These are phyloP conservation scores for Brachynemurus nebulosus DNA, from an alignment of 2,888 invertebrate genomes.

Conservation along the genomic window DNA sequence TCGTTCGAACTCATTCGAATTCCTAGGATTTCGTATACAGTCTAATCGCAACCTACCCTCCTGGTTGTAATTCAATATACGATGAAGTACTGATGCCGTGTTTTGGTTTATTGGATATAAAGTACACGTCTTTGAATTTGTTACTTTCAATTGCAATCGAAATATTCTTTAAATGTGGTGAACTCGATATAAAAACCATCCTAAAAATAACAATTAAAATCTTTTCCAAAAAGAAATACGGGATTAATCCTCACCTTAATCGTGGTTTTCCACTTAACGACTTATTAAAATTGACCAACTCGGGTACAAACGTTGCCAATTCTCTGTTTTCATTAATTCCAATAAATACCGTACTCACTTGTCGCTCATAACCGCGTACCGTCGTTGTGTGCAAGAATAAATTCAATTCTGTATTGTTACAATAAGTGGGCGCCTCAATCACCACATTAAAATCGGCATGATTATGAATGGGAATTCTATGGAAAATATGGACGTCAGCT, in stretches of 20 bases:
- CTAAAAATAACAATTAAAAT: constrained; percentile 21
- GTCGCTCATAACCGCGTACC: constrained; percentile 24
- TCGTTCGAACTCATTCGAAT: not conserved
- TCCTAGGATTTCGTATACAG: not conserved
- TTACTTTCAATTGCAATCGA: constrained; percentile 26
- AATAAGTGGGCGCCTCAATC: constrained; percentile 26
- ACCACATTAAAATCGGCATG: constrained; percentile 24
- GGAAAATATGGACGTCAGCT: constrained; percentile 25
- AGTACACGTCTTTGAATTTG: constrained; percentile 38
- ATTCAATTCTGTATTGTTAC: constrained; percentile 25
- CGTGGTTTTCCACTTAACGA: constrained; percentile 47
- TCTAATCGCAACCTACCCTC: constrained; percentile 31
- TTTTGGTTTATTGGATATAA: constrained; percentile 33
- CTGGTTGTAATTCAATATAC: constrained; percentile 44
- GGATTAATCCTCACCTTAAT: constrained; percentile 43
- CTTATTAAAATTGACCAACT: constrained; percentile 42
- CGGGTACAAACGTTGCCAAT: constrained; percentile 37
- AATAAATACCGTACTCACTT: constrained; percentile 30
- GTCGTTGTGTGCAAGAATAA: constrained; percentile 22
- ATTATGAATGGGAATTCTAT: constrained; percentile 27
- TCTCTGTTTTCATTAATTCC: constrained; percentile 30
- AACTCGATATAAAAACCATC: constrained; percentile 27
- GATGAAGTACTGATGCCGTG: constrained; percentile 41
- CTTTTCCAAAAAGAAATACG: not conserved
- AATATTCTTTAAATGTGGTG: constrained; percentile 24